Evolutionary conservation across 2,113 vertebrate species (phyloP), one percentile per base, ranked within the genome.

Genomic region (Rhabdomys dilectus): DNA sequence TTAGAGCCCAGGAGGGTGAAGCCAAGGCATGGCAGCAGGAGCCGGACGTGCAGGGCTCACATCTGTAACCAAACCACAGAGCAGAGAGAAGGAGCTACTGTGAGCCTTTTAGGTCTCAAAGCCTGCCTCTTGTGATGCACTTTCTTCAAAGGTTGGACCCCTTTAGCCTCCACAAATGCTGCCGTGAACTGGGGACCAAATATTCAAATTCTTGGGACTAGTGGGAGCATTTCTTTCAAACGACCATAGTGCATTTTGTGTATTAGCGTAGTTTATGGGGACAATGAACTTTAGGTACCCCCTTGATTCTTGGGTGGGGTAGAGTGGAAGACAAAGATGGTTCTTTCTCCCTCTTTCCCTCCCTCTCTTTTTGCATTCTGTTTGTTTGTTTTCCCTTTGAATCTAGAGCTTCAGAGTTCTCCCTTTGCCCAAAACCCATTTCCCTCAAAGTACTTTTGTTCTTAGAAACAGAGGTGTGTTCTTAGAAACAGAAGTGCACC

Each of bases 351-450:
- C 21, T 9, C n/a, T 4, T 5, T 5, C 19, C 36, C 36, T 22
- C 9, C 72, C 39, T 9, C 15, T 24, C 26, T 66, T n/a, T n/a
- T 21, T 72, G 8, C 4, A 39, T 26, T 34, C 53, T 93, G 24
- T 78, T 75, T 84, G 45, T 94, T 75, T 87, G 60, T 94, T 66
- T 68, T 34, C 31, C 58, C 8, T 89, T 1, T 91, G 84, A 93
- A 91, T 82, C 24, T 7, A 64, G 88, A 96, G 10, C 10, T 42
- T 91, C 70, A 48, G 64, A 68, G 4, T 13, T 82, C 78, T 89
- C 21, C 36, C 66, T 2, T 68, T 87, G 68, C 51, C 82, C 58
- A 66, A 89, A 85, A 94, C 7, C 17, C 60, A 53, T 45, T 75
- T 86, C 29, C 89, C 13, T 91, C 17, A 56, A 13, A 39, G 19